Base-by-base conservation (phyloP, 1,140 invertebrate species). In the Mycetomoellerius zeteki region DNA sequence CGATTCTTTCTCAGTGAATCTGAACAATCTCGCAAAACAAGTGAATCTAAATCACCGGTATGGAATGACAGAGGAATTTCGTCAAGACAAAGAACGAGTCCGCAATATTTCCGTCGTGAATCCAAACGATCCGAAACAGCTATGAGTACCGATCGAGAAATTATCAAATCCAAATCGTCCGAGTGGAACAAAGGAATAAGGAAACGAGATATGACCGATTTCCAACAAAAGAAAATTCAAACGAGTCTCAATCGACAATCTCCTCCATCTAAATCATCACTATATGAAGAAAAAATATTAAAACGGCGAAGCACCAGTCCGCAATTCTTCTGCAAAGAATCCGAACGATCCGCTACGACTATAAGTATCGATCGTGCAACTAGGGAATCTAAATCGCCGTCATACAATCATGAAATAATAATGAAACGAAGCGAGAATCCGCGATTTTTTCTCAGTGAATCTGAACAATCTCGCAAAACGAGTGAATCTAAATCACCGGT, bases 261-360 rank as follows among this genome's bases (percentile, higher is more conserved):
- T 58, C 7, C 21, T 37, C 14, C 5, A 16, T 75, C 30, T 43
- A 75, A 58, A 75, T 43, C 12, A 1, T 12, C 58, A 14, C 3
- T 19, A 0, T 21, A 50, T 27, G 37, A 78, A 30, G 37, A 60
- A 0, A 37, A 65, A 10, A 21, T 33, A 64, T 78, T 78, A 1
- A 65, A 62, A 47, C 27, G 12, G 6, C 75, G 27, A 52, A 69
- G n/a, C 14, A 80, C 19, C 62, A 90, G 85, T 65, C 86, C 89
- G 6, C 56, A 6, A 16, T 90, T 75, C 12, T 75, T 60, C 19
- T 52, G 27, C 10, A 43, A 3, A 60, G 80, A 75, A 21, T 60
- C 69, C 62, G 47, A 58, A 19, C 47, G 47, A 54, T 67, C 62
- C 8, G 62, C 30, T 12, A 67, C 78, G 3, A 72, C 72, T 2